Evolutionary conservation across 2,113 vertebrate species (phyloP).

Genomic region (Geococcyx californianus): DNA sequence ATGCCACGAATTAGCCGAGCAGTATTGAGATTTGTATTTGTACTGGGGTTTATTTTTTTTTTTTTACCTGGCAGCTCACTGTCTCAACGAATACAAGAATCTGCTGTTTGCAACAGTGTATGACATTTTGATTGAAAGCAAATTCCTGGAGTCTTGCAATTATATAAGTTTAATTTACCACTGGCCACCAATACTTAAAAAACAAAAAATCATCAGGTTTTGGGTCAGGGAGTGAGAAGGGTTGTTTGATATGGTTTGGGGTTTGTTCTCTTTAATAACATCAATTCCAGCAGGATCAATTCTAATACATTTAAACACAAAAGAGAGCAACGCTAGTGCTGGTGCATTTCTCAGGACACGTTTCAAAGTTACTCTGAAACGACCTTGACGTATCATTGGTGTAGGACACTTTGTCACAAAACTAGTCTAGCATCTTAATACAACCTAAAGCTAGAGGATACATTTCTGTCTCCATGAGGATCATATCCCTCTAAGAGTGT

Average conservation of each 20-base stretch:
- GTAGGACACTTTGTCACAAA: neutral
- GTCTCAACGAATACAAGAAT: neutral
- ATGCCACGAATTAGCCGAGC: neutral
- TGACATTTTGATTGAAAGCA: neutral
- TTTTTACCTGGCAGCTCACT: neutral
- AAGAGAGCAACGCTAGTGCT: neutral
- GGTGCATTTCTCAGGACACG: neutral
- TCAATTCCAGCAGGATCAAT: neutral
- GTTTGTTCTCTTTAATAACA: neutral
- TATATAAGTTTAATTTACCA: neutral
- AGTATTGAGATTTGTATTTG: neutral
- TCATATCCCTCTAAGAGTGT: neutral
- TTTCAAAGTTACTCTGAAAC: neutral
- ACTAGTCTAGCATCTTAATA: neutral
- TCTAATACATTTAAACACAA: neutral
- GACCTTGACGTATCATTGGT: neutral
- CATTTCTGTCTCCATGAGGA: neutral
- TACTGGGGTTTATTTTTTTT: neutral
- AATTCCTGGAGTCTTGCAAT: neutral
- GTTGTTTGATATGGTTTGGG: neutral
- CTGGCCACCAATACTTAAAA: neutral
- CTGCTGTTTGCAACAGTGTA: neutral
- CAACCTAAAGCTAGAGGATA: neutral
- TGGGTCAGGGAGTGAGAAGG: fast-evolving
- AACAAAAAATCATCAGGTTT: neutral